Evolutionary conservation across 2,888 invertebrate genomes (phyloP).

Genomic region (Chymomyza fuscimana): DNA sequence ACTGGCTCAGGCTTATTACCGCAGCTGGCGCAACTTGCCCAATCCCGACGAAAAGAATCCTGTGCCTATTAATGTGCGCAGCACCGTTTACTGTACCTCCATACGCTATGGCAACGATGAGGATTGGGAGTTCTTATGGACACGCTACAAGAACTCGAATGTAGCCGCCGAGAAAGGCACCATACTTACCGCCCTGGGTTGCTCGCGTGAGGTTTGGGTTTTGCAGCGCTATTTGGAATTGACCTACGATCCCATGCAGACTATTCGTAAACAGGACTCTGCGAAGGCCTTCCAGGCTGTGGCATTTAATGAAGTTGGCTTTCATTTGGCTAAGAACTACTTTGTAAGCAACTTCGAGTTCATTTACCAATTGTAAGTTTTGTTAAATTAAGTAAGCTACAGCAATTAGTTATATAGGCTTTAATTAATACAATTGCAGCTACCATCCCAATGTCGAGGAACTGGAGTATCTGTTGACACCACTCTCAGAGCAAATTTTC

Average conservation of each 20-base stretch:
- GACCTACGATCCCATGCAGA: slow-evolving; percentile 82
- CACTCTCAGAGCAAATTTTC: slow-evolving; percentile 81
- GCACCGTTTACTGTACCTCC: slow-evolving; percentile 87
- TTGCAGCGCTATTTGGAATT: slow-evolving; percentile 83
- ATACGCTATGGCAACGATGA: slow-evolving; percentile 84
- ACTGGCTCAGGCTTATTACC: slow-evolving; percentile 83
- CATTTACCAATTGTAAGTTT: slow-evolving; percentile 85
- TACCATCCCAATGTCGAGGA: slow-evolving; percentile 80
- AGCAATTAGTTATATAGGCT: not conserved
- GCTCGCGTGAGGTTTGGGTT: slow-evolving; percentile 81
- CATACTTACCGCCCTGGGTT: slow-evolving; percentile 85
- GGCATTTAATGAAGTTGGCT: slow-evolving; percentile 85
- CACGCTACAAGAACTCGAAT: slow-evolving; percentile 83
- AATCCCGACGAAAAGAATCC: slow-evolving; percentile 83
- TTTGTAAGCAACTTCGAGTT: slow-evolving; percentile 84
- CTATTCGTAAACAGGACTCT: slow-evolving; percentile 86
- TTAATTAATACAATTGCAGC: slow-evolving; percentile 69
- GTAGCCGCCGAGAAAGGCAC: slow-evolving; percentile 85
- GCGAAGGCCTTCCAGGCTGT: slow-evolving; percentile 83
- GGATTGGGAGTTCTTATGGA: slow-evolving; percentile 89
- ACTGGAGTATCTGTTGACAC: slow-evolving; percentile 79
- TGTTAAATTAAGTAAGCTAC: not conserved
- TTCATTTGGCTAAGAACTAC: slow-evolving; percentile 86
- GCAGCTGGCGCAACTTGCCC: slow-evolving; percentile 82
- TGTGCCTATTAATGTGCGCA: slow-evolving; percentile 86